Percentiles rank a stretch among this genome's conserved stretches.
Evolutionary conservation across 1,140 invertebrate genomes (phyloP).

Genomic region (Drosophila navojoa): DNA sequence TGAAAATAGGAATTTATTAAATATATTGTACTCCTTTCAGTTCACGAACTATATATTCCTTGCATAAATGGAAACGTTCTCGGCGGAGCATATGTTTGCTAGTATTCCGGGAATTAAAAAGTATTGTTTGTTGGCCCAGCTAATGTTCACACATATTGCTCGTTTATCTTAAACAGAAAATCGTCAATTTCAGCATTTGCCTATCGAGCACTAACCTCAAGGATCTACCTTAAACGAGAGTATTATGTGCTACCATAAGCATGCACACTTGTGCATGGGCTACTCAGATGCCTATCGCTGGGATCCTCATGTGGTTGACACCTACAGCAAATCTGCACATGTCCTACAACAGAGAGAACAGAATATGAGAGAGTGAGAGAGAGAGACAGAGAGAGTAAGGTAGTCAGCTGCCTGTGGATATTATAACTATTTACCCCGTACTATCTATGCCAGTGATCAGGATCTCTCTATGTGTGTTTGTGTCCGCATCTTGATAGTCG

Average conservation of each 20-base stretch:
- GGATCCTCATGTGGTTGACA: constrained; percentile 71
- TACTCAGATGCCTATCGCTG: constrained; percentile 55
- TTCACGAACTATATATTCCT: no score
- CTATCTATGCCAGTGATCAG: constrained; percentile 34
- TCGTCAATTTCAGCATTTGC: constrained; percentile 54
- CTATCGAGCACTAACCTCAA: constrained; percentile 52
- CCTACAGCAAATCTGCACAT: constrained; percentile 77
- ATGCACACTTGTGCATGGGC: neutral
- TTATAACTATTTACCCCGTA: constrained; percentile 33
- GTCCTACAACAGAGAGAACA: constrained; percentile 44
- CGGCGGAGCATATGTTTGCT: no score
- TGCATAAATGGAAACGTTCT: no score
- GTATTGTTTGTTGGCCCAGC: constrained; percentile 6
- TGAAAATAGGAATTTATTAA: no score
- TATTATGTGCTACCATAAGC: neutral
- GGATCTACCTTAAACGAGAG: constrained; percentile 19
- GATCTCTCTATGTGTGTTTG: constrained; percentile 37
- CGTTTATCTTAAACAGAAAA: constrained; percentile 51
- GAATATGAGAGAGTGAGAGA: constrained; percentile 15
- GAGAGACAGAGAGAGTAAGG: neutral
- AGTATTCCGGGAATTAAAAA: no score
- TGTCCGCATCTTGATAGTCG: constrained; percentile 54
- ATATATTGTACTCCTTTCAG: no score
- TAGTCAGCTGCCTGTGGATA: constrained; percentile 23
- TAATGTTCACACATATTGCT: constrained; percentile 8